A percentile compares a stretch with the other conserved stretches of the same genome.
Conservation (phyloP, 2,888 invertebrate species). For the Sicus ferrugineus region DNA sequence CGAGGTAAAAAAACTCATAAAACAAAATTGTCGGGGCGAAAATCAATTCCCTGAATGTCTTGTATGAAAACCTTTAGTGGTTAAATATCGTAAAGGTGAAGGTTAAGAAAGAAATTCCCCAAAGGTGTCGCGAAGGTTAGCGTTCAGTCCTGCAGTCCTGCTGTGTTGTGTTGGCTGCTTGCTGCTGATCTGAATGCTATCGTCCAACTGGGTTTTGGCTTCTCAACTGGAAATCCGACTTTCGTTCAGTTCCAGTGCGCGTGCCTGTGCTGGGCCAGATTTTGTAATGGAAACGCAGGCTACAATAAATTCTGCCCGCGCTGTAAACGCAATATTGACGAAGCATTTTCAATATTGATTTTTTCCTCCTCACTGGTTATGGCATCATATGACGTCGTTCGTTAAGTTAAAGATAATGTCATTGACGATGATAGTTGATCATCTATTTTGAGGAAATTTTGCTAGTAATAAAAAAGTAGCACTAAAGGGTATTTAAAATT, state of each 20-base stretch:
- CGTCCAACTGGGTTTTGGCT: background rate
- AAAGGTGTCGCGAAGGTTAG: background rate
- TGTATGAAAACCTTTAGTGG: too few species aligned
- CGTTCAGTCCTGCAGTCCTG: background rate
- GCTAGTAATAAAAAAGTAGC: background rate
- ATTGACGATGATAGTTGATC: too few species aligned
- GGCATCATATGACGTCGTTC: too few species aligned
- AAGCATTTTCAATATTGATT: slow-evolving; percentile 35
- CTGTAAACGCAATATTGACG: slow-evolving; percentile 36
- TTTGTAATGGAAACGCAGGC: background rate
- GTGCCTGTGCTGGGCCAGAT: background rate
- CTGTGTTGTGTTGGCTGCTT: background rate
- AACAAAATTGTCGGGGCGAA: too few species aligned
- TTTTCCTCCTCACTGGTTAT: slow-evolving; percentile 16
- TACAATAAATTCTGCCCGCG: too few species aligned
- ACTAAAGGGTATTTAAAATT: background rate
- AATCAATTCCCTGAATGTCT: background rate
- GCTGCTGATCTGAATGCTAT: background rate
- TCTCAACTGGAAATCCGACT: background rate
- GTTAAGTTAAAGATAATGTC: too few species aligned
- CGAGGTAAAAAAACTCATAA: too few species aligned
- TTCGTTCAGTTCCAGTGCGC: slow-evolving; percentile 16
- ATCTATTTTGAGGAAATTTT: slow-evolving; percentile 1
- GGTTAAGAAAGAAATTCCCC: background rate
- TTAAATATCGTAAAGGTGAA: too few species aligned